phyloP scores from a whole-genome alignment of 2,797 vertebrate species.

The Pogonophryne albipinna region DNA sequence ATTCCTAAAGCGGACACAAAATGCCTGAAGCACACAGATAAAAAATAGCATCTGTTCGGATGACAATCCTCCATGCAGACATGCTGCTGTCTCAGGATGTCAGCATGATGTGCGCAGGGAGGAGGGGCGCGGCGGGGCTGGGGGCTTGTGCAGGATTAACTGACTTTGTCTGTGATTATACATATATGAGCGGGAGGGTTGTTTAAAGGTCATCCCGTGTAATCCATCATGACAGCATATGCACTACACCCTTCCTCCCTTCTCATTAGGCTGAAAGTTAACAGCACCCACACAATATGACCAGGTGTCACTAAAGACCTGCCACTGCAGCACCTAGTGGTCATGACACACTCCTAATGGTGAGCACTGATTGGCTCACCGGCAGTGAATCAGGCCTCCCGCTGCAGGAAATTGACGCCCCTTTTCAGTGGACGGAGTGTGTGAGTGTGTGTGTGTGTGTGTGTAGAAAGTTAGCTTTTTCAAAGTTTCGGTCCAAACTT shows the following conservation, averaged over 20 bases:
- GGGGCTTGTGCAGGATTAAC: slow-evolving; percentile 36
- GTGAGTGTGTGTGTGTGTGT: background rate
- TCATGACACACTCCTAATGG: slow-evolving; percentile 20
- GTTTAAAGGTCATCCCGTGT: slow-evolving; percentile 57
- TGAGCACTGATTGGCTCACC: slow-evolving; percentile 29
- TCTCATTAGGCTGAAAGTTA: slow-evolving; percentile 37
- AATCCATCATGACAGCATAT: slow-evolving; percentile 47
- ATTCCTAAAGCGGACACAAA: slow-evolving; percentile 31
- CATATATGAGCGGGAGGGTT: slow-evolving; percentile 45
- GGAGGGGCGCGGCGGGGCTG: background rate
- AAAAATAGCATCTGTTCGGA: slow-evolving; percentile 42
- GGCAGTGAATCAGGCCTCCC: slow-evolving; percentile 31
- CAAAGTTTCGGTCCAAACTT: slow-evolving; percentile 47
- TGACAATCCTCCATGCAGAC: slow-evolving; percentile 35
- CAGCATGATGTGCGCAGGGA: slow-evolving; percentile 28
- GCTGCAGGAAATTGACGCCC: slow-evolving; percentile 9
- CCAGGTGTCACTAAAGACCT: slow-evolving; percentile 22
- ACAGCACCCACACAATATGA: slow-evolving; percentile 15
- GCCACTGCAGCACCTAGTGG: slow-evolving; percentile 23
- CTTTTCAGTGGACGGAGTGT: slow-evolving; percentile 22
- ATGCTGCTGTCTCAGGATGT: slow-evolving; percentile 32
- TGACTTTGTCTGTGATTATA: slow-evolving; percentile 59
- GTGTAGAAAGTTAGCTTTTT: slow-evolving; percentile 6
- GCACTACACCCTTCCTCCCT: slow-evolving; percentile 10
- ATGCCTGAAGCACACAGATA: slow-evolving; percentile 46